phyloP scores from a whole-genome alignment of 2,797 vertebrate genomes.

The Notamacropus eugenii region DNA sequence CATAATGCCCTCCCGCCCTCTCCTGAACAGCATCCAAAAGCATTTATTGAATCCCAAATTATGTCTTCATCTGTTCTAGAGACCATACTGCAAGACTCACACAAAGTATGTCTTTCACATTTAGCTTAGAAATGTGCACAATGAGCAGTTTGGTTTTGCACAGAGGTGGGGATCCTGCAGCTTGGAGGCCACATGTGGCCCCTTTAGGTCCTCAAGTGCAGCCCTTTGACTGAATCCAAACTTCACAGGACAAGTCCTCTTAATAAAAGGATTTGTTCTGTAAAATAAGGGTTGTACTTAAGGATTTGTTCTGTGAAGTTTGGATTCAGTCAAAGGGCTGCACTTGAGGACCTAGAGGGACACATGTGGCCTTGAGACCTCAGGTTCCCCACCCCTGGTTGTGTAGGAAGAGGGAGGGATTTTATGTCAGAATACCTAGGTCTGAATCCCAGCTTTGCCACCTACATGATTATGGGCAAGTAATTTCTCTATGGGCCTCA shows the following conservation, averaged over 20 bases:
- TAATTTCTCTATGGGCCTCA: not conserved
- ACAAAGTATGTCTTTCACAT: not conserved
- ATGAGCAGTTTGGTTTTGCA: not conserved
- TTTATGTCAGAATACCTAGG: not conserved
- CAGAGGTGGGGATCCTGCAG: too few relatives aligned
- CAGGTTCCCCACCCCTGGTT: not conserved
- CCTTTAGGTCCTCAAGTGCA: too few relatives aligned
- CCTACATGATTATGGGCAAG: not conserved
- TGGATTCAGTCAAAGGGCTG: too few relatives aligned
- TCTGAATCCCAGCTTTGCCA: not conserved
- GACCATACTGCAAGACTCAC: not conserved
- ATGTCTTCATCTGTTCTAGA: not conserved
- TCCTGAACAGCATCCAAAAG: slow-evolving; percentile 31
- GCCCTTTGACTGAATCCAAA: too few relatives aligned
- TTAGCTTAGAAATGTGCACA: not conserved
- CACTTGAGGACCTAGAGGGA: too few relatives aligned
- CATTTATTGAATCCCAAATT: not conserved
- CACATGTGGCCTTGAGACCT: too few relatives aligned
- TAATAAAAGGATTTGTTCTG: too few relatives aligned
- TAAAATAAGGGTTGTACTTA: too few relatives aligned
- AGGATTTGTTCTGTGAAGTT: too few relatives aligned
- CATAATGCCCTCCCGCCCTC: slow-evolving; percentile 19
- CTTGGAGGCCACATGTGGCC: too few relatives aligned
- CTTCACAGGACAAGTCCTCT: too few relatives aligned
- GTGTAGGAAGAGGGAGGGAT: not conserved